phyloP scores from a whole-genome alignment of 2,113 vertebrate genomes.

The Entelurus aequoreus region DNA sequence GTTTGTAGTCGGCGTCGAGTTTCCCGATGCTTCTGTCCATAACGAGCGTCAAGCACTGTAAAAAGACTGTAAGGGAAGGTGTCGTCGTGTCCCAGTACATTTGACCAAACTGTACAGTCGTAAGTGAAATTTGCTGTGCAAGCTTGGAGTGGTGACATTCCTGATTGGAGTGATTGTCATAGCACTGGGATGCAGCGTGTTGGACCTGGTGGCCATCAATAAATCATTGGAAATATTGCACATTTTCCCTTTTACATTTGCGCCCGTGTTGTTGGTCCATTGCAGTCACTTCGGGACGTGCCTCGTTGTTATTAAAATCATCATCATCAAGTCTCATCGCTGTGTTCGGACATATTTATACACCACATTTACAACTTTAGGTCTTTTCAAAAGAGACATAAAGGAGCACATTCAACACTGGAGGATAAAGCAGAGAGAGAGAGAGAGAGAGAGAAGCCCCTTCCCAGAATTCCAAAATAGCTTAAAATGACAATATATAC shows the following conservation, averaged over 20 bases:
- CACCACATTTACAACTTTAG: slow-evolving; percentile 1
- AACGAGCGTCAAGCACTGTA: no score
- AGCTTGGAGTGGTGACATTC: slow-evolving; percentile 11
- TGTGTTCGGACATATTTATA: slow-evolving; percentile 58
- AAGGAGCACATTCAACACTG: neutral
- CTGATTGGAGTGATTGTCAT: slow-evolving; percentile 75
- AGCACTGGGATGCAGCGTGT: slow-evolving; percentile 49
- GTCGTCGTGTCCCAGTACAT: neutral
- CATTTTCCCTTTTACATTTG: slow-evolving; percentile 68
- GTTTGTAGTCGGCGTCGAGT: no score
- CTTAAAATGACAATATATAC: neutral
- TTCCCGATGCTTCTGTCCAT: no score
- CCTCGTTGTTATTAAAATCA: slow-evolving; percentile 14
- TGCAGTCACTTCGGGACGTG: slow-evolving; percentile 72
- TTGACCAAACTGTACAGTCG: neutral
- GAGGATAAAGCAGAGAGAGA: neutral
- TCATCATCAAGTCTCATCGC: slow-evolving; percentile 64
- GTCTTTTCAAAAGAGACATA: no score
- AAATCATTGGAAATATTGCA: slow-evolving; percentile 72
- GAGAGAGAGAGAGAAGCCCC: neutral
- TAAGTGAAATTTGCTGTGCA: no score
- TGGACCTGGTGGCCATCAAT: slow-evolving; percentile 8
- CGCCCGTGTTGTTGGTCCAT: slow-evolving; percentile 79
- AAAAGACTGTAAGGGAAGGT: neutral
- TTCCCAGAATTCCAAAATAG: slow-evolving; percentile 3